Conservation (phyloP, 2,888 invertebrate genomes). For the Dioctria linearis region DNA sequence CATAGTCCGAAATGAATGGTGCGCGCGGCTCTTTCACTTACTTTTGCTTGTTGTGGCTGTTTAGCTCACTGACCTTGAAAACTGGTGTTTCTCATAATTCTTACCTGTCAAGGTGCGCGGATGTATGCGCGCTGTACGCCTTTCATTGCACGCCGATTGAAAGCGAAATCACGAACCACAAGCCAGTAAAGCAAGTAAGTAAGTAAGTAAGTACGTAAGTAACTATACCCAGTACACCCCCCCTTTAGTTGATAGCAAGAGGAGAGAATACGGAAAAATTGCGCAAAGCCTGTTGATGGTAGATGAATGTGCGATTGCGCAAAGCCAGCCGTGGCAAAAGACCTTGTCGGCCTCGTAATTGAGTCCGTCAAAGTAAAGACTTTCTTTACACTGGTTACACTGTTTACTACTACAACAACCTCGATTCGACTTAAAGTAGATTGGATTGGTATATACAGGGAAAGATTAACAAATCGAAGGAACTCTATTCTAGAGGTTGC, state of each 20-base stretch:
- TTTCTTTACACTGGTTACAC: conserved; percentile 16
- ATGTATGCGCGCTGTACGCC: conserved; percentile 39
- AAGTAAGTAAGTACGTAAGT: no score
- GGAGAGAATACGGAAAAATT: conserved; percentile 44
- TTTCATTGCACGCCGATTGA: conserved; percentile 49
- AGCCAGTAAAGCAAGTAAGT: conserved; percentile 10
- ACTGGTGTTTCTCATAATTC: conserved; percentile 53
- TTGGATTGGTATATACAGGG: not conserved
- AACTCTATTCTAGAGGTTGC: not conserved
- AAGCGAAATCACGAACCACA: conserved; percentile 50
- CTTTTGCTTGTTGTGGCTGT: conserved; percentile 24
- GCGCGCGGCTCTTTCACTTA: conserved; percentile 37
- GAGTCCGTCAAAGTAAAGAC: conserved; percentile 44
- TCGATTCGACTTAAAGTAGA: not conserved
- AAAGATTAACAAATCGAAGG: not conserved
- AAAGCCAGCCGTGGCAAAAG: conserved; percentile 18
- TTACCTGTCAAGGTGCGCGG: conserved; percentile 41
- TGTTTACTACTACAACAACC: not conserved
- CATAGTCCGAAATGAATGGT: conserved; percentile 44
- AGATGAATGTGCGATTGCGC: conserved; percentile 43
- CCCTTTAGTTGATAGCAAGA: no score
- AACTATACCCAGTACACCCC: no score
- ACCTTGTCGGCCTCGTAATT: conserved; percentile 38
- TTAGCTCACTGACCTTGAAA: conserved; percentile 51
- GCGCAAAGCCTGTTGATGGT: conserved; percentile 47